Conservation (phyloP, 2,888 invertebrate species). For the Melinaea menophilus region DNA sequence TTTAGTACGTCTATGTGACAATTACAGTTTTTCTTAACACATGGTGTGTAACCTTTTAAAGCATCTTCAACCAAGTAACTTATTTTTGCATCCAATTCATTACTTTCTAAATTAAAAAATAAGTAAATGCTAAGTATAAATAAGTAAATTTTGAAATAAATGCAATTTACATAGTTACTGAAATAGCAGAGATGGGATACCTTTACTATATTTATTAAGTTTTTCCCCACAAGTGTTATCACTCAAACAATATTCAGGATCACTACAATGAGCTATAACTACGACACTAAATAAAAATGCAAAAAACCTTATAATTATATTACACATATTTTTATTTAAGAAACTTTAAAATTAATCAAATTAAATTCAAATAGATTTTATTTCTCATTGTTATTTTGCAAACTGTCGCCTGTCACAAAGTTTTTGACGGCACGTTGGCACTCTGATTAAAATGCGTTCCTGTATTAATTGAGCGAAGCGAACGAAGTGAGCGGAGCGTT, state of each 20-base stretch:
- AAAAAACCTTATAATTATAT: not conserved
- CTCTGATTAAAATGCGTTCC: no score
- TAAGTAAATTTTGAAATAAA: not conserved
- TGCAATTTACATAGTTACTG: not conserved
- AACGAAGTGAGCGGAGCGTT: no score
- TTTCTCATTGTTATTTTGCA: no score
- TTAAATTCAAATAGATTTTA: no score
- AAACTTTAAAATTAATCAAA: not conserved
- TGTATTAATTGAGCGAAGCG: no score
- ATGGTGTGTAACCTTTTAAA: conserved; percentile 72
- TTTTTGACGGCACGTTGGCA: no score
- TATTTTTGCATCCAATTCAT: conserved; percentile 61
- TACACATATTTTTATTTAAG: not conserved
- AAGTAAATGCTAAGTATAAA: no score
- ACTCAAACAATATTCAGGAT: conserved; percentile 26
- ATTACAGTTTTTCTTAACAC: conserved; percentile 77
- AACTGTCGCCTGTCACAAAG: no score
- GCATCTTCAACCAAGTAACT: conserved; percentile 71
- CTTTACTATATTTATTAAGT: conserved; percentile 38
- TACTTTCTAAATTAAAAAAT: conserved; percentile 59
- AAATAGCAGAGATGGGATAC: conserved; percentile 20
- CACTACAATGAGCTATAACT: conserved; percentile 12
- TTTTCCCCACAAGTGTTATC: conserved; percentile 20
- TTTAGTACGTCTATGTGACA: conserved; percentile 82
- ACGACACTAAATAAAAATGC: conserved; percentile 12